Percentiles rank a stretch among this genome's conserved stretches.
phyloP scores from a whole-genome alignment of 2,888 invertebrate species.

The Athalia circularis region DNA sequence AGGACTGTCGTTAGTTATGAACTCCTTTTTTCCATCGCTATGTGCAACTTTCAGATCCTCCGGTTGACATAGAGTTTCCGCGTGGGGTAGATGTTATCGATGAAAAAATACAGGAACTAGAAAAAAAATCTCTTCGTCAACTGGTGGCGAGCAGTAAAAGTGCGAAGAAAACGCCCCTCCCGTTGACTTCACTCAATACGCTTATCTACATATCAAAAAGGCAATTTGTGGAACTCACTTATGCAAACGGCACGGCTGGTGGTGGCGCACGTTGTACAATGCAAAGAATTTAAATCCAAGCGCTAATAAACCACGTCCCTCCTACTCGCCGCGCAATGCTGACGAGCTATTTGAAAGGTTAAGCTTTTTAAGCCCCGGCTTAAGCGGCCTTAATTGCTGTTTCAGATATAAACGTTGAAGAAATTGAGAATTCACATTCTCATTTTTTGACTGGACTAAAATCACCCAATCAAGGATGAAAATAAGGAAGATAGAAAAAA shows the following conservation, averaged over 20 bases:
- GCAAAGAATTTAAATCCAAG: slow-evolving; percentile 73
- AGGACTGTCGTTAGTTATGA: too few species aligned
- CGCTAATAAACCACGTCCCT: slow-evolving; percentile 72
- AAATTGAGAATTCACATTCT: slow-evolving; percentile 17
- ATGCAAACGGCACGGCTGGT: slow-evolving; percentile 69
- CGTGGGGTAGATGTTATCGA: too few species aligned
- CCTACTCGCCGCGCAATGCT: slow-evolving; percentile 55
- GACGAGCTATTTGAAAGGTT: slow-evolving; percentile 73
- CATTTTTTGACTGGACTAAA: background rate
- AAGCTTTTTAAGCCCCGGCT: slow-evolving; percentile 71
- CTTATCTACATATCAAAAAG: slow-evolving; percentile 74
- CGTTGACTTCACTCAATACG: slow-evolving; percentile 35
- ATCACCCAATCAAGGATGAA: background rate
- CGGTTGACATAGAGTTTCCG: too few species aligned
- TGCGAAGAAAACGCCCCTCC: slow-evolving; percentile 27
- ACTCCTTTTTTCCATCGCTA: too few species aligned
- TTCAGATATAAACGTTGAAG: slow-evolving; percentile 40
- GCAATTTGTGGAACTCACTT: slow-evolving; percentile 74
- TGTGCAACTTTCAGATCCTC: too few species aligned
- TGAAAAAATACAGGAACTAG: too few species aligned
- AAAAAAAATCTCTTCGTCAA: slow-evolving; percentile 7
- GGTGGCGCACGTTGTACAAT: slow-evolving; percentile 61
- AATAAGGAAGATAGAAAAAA: background rate
- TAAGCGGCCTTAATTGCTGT: slow-evolving; percentile 57
- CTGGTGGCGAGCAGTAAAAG: slow-evolving; percentile 26